phyloP scores from a whole-genome alignment of 2,888 invertebrate genomes.

The Dexiosoma caninum region DNA sequence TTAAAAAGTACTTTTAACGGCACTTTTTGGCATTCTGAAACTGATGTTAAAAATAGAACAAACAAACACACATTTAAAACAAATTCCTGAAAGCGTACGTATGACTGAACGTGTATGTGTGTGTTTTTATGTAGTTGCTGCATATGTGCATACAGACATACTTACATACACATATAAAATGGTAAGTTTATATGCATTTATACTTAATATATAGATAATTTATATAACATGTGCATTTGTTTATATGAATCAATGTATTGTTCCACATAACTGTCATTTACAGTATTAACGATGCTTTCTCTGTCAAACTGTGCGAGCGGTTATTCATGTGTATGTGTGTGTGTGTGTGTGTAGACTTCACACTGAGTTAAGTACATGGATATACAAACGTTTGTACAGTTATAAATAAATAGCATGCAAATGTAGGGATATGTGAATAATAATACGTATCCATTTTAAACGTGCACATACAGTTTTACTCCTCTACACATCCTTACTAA shows the following conservation, averaged over 20 bases:
- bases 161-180: too few relatives aligned
- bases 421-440: not conserved
- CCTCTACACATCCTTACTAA: not conserved
- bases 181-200: constrained; percentile 53
- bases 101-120: not conserved
- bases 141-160: too few relatives aligned
- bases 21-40: not conserved
- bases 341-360: not conserved
- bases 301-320: constrained; percentile 30
- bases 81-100: not conserved
- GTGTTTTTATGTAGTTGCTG: constrained; percentile 1
- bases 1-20: not conserved
- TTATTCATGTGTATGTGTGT: not conserved
- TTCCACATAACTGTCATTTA: constrained; percentile 61
- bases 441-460: not conserved
- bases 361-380: not conserved
- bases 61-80: not conserved
- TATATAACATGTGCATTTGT: constrained; percentile 55
- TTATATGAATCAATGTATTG: constrained; percentile 61
- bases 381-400: constrained; percentile 18
- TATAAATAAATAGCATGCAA: constrained; percentile 31
- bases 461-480: not conserved
- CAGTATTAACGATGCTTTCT: constrained; percentile 55
- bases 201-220: constrained; percentile 61
- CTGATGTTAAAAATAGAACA: not conserved